These are phyloP conservation scores for Drosophila repleta DNA, from an alignment of 1,140 invertebrate genomes.

Conservation along the genomic window DNA sequence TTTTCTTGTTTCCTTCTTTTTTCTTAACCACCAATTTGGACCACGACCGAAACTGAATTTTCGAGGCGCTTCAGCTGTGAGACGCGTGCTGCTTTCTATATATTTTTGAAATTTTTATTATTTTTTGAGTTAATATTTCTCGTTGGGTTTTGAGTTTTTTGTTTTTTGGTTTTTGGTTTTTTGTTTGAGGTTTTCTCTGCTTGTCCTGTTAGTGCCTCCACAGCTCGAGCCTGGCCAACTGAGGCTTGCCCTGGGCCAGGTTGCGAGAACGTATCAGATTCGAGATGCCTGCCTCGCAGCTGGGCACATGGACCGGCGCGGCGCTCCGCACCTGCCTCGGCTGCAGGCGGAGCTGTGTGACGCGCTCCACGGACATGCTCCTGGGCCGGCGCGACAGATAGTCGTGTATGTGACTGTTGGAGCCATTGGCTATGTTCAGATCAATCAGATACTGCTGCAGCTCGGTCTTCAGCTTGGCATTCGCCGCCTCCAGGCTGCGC, in stretches of 20 bases:
- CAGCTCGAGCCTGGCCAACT: conserved; percentile 57
- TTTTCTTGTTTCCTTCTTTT: too few species aligned
- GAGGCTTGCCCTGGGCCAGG: conserved; percentile 42
- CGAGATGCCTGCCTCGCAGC: conserved; percentile 69
- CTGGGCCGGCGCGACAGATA: conserved; percentile 72
- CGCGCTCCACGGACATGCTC: conserved; percentile 82
- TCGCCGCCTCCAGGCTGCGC: conserved; percentile 59
- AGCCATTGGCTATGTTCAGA: conserved; percentile 75
- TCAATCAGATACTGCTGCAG: conserved; percentile 77
- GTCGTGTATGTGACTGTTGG: conserved; percentile 67
- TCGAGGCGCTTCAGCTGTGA: neutral
- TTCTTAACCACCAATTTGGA: conserved; percentile 5
- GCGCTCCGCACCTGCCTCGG: conserved; percentile 66
- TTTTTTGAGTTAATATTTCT: neutral
- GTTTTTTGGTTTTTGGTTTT: too few species aligned
- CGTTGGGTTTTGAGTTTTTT: too few species aligned
- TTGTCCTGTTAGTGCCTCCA: neutral
- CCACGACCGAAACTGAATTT: neutral
- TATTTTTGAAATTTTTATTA: too few species aligned
- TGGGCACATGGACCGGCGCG: conserved; percentile 35
- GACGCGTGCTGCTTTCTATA: too few species aligned
- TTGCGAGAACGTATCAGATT: conserved; percentile 62
- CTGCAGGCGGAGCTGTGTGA: conserved; percentile 57
- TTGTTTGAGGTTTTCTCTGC: neutral
- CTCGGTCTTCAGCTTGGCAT: conserved; percentile 63